Conservation (phyloP, 2,113 vertebrate species). For the Galbula dea region DNA sequence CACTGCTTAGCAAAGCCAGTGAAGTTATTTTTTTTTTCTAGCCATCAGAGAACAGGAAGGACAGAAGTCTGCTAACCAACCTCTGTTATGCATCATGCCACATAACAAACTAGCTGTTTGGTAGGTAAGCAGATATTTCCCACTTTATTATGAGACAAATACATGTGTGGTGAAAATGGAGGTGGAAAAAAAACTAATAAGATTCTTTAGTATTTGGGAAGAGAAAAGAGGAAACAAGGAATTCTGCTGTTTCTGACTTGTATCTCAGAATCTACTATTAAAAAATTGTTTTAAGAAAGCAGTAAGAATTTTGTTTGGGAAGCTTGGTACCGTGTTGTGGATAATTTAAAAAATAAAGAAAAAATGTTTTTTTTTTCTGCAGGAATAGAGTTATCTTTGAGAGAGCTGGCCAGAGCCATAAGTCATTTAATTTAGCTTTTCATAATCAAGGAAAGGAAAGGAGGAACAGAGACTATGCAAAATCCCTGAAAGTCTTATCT, state of each 20-base stretch:
- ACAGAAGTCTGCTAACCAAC: neutral
- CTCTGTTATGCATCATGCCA: neutral
- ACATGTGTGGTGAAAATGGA: neutral
- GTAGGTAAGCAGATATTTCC: neutral
- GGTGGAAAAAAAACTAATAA: neutral
- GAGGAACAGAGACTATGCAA: neutral
- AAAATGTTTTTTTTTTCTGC: neutral
- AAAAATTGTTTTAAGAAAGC: neutral
- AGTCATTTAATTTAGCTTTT: neutral
- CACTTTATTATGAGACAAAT: neutral
- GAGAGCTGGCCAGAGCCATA: neutral
- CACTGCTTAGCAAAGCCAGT: neutral
- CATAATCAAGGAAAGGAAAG: neutral
- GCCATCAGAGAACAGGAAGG: neutral
- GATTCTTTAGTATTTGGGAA: neutral
- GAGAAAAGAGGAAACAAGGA: neutral
- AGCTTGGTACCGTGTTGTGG: neutral
- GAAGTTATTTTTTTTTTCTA: neutral
- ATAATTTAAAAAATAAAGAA: neutral
- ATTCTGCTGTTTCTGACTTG: neutral
- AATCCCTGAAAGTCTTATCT: neutral
- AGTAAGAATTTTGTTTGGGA: neutral
- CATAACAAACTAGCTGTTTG: neutral
- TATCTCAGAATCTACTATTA: neutral
- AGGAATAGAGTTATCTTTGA: neutral